Evolutionary conservation across 2,113 vertebrate genomes (phyloP), one percentile per base, ranked within the genome.

Genomic region (Aptenodytes forsteri): DNA sequence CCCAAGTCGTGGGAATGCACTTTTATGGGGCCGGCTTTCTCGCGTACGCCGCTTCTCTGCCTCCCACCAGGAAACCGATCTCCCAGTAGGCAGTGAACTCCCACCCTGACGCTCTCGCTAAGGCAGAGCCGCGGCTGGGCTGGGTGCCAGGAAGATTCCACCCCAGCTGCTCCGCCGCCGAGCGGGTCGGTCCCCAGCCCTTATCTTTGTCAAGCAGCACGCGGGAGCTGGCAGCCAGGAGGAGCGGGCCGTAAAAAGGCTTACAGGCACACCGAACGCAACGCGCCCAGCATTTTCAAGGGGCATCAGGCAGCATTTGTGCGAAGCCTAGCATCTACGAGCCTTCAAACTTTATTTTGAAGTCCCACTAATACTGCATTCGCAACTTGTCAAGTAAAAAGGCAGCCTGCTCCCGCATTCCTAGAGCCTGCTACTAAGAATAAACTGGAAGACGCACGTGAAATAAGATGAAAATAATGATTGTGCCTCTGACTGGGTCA

Each of bases 121-220:
- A 72, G 84, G 64, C 52, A 3, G 58, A 90, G 79, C 88, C 5
- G 13, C 1, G 16, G 59, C 95, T 54, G 95, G 91, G 97, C 92
- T 8, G 11, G 23, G 7, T 10, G 96, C 97, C 96, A 96, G 84
- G 46, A 85, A 67, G 82, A 80, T 95, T 73, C 94, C 91, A 50
- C 65, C 79, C 85, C 89, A 72, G 90, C 91, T 83, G 79, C 61
- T 84, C 61, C 4, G 16, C 79, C 0, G 13, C 58, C 1, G 4
- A 29, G 32, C 36, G 3, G 58, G 56, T 61, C 22, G 9, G 17
- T 44, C 66, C 61, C 67, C n/a, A 7, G 73, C 90, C 65, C 95
- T 97, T 97, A 97, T 97, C 97, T 96, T 32, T 40, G 67, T 10
- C 40, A 44, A 67, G 84, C 96, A 97, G 95, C 86, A 72, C 6